phyloP scores from a whole-genome alignment of 2,797 vertebrate species.

The Cynopterus sphinx region DNA sequence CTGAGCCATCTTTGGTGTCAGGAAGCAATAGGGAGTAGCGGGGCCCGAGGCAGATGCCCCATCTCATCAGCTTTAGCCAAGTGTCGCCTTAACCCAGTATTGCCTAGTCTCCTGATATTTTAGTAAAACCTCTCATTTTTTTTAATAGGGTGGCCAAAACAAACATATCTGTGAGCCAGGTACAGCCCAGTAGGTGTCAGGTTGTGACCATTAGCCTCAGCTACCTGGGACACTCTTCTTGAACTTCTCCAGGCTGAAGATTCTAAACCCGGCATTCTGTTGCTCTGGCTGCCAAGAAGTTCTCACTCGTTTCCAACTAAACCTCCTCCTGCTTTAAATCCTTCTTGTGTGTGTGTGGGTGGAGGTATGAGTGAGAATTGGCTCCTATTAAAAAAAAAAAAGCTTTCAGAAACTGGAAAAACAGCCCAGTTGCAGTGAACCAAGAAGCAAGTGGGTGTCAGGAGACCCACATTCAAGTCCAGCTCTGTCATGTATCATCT shows the following conservation, averaged over 20 bases:
- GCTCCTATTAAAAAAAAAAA: background rate
- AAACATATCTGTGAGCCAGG: slow-evolving; percentile 13
- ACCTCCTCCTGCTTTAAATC: slow-evolving; percentile 21
- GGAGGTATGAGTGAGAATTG: slow-evolving; percentile 39
- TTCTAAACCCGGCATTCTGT: background rate
- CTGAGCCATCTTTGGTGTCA: background rate
- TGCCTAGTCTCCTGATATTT: background rate
- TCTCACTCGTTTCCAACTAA: slow-evolving; percentile 35
- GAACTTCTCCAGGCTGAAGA: slow-evolving; percentile 11
- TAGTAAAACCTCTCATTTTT: background rate
- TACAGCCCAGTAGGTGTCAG: background rate
- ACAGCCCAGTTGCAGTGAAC: background rate
- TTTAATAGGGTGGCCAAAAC: background rate
- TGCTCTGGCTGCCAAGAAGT: background rate
- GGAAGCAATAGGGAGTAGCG: background rate
- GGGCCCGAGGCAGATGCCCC: accelerated
- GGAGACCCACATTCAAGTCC: background rate
- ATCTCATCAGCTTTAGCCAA: accelerated
- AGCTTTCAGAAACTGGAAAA: slow-evolving; percentile 55
- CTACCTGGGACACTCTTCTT: background rate
- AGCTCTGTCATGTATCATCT: background rate
- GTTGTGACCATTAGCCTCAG: background rate
- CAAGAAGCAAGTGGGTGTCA: background rate
- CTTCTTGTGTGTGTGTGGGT: slow-evolving; percentile 56
- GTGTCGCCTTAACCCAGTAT: background rate